phyloP scores from a whole-genome alignment of 2,797 vertebrate genomes.

The Macroramphosus scolopax region DNA sequence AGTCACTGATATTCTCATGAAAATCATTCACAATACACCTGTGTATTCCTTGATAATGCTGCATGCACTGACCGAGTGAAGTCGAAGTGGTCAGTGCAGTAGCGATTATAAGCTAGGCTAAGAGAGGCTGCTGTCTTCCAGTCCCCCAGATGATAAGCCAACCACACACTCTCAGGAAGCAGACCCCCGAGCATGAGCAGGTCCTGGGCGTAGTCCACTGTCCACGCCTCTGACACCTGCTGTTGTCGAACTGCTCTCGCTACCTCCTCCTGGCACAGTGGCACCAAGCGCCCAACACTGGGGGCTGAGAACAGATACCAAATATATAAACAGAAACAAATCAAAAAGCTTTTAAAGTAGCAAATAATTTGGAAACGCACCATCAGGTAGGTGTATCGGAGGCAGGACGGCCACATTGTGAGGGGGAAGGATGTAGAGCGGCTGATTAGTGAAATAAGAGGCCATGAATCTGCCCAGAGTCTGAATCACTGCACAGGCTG shows the following conservation, averaged over 20 bases:
- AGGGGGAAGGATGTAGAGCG: slow-evolving; percentile 84
- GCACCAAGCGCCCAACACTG: slow-evolving; percentile 75
- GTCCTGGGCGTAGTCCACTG: slow-evolving; percentile 89
- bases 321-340: neutral
- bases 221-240: slow-evolving; percentile 90
- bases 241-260: slow-evolving; percentile 80
- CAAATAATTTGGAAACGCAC: slow-evolving; percentile 66
- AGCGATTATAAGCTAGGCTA: slow-evolving; percentile 82
- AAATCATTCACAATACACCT: neutral
- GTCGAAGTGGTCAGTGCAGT: slow-evolving; percentile 63
- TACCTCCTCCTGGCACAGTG: slow-evolving; percentile 79
- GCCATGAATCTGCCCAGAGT: slow-evolving; percentile 95
- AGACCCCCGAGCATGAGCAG: slow-evolving; percentile 88
- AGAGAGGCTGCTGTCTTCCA: slow-evolving; percentile 91
- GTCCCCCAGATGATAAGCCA: slow-evolving; percentile 86
- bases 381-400: slow-evolving; percentile 81
- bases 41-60: neutral
- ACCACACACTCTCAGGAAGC: slow-evolving; percentile 89
- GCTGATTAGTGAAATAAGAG: slow-evolving; percentile 89
- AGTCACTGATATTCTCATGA: neutral
- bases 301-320: slow-evolving; percentile 27
- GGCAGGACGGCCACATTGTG: slow-evolving; percentile 85
- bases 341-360: neutral
- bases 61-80: slow-evolving; percentile 69
- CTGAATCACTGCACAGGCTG: slow-evolving; percentile 81